Evolutionary conservation across 2,888 invertebrate species (phyloP), one percentile per base, ranked within the genome.

Genomic region (Homarus gammarus): DNA sequence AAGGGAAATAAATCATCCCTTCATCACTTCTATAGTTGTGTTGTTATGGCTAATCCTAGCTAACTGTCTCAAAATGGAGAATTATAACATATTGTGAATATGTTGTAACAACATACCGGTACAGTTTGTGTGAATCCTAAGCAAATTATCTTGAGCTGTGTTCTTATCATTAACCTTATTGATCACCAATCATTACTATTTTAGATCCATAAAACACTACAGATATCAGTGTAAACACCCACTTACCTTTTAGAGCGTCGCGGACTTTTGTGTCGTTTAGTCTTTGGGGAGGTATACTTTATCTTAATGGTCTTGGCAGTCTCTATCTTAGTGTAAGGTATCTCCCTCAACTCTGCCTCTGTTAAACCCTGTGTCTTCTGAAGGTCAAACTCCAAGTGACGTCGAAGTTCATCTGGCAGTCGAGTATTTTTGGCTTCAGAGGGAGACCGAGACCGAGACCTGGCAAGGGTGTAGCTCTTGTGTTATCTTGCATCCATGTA

Each of bases 251-350:
- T 92, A 5, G 92, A 90, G 33, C 90, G 44, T 27, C 84, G 73
- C 12, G 92, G 90, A 44, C 92, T 92, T 38, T 87, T 89, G 84
- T 90, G 90, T 61, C 85, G 70, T 49, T 89, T 89, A 22, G 72
- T 81, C 78, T 89, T 90, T 40, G 90, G 88, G 6, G 91, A 86
- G 27, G 84, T 87, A 56, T 89, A 92, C 51, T 91, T 91, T 40
- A 91, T 91, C 64, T 89, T 90, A 73, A 91, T 87, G n/a, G 90
- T 90, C 18, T 87, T 86, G 0, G 91, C 92, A 10, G 91, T 91
- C 88, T 92, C 89, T 1, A 92, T 88, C 33, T 89, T 82, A 22
- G 91, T 91, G 88, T 92, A 92, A 8, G 92, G 92, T 27, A 92
- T 92, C 56, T 91, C 90, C 31, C 70, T 64, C n/a, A 92, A 85